Percentiles rank a stretch among this genome's conserved stretches.
Evolutionary conservation across 2,113 vertebrate genomes (phyloP).

Genomic region (Pteruthius melanotis): DNA sequence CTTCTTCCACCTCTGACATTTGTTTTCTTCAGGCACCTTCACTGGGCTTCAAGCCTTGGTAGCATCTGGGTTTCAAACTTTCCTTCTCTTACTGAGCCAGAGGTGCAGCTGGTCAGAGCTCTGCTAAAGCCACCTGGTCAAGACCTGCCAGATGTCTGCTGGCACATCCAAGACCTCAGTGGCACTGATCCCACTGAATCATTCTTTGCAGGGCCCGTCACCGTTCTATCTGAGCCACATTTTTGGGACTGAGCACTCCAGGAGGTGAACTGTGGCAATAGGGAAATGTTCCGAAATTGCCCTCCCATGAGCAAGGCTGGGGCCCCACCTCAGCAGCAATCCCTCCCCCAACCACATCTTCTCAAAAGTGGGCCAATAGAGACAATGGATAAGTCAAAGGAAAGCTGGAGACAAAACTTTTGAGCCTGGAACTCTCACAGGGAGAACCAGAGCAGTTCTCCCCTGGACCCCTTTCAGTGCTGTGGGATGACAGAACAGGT

Average conservation of each 20-base stretch:
- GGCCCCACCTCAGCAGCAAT: not conserved
- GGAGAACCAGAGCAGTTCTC: rapidly evolving
- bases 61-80: not conserved
- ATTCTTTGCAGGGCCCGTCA: not conserved
- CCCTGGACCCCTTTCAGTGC: not conserved
- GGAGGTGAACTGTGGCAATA: too few relatives aligned
- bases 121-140: not conserved
- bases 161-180: not conserved
- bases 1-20: not conserved
- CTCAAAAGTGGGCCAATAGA: not conserved
- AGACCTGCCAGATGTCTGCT: not conserved
- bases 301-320: not conserved
- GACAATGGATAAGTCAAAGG: not conserved
- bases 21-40: not conserved
- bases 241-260: not conserved
- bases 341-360: not conserved
- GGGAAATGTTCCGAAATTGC: not conserved
- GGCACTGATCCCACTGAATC: not conserved
- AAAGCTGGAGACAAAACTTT: not conserved
- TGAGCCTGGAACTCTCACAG: not conserved
- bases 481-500: not conserved
- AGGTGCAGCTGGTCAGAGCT: not conserved
- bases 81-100: not conserved
- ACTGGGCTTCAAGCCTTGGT: not conserved
- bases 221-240: not conserved